These are phyloP conservation scores for Olivierus martensii DNA, from an alignment of 1,140 invertebrate genomes.

Conservation along the genomic window DNA sequence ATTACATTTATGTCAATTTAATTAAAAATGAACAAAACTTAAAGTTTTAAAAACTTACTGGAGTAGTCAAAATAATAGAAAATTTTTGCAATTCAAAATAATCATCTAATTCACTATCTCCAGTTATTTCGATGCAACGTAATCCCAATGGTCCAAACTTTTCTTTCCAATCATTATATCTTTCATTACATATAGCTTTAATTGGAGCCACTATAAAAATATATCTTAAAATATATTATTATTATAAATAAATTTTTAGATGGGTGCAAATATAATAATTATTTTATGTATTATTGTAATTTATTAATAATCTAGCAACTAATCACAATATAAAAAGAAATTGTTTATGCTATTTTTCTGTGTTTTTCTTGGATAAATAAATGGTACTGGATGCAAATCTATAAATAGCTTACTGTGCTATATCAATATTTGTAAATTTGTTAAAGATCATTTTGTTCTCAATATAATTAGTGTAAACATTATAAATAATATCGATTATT, in stretches of 20 bases:
- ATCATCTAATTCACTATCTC: constrained; percentile 52
- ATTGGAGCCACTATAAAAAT: constrained; percentile 55
- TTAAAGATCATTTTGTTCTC: too few relatives aligned
- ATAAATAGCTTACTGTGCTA: too few relatives aligned
- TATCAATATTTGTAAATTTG: too few relatives aligned
- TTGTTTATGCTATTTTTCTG: too few relatives aligned
- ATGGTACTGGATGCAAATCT: too few relatives aligned
- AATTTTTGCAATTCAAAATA: constrained; percentile 33
- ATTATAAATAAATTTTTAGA: too few relatives aligned
- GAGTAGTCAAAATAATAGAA: constrained; percentile 59
- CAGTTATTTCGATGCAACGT: constrained; percentile 52
- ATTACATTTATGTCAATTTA: too few relatives aligned
- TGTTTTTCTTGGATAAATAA: too few relatives aligned
- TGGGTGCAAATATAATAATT: neutral
- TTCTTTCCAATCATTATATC: constrained; percentile 49
- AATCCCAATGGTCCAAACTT: constrained; percentile 50
- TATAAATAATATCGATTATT: too few relatives aligned
- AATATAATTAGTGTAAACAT: too few relatives aligned
- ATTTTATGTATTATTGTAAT: constrained; percentile 24
- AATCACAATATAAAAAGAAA: too few relatives aligned
- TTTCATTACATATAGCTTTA: constrained; percentile 60
- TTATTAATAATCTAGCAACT: too few relatives aligned
- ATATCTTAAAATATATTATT: constrained; percentile 14
- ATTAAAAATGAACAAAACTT: neutral
- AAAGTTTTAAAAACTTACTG: constrained; percentile 28